phyloP scores from a whole-genome alignment of 2,113 vertebrate species.

The Neodontobutis hainanensis region DNA sequence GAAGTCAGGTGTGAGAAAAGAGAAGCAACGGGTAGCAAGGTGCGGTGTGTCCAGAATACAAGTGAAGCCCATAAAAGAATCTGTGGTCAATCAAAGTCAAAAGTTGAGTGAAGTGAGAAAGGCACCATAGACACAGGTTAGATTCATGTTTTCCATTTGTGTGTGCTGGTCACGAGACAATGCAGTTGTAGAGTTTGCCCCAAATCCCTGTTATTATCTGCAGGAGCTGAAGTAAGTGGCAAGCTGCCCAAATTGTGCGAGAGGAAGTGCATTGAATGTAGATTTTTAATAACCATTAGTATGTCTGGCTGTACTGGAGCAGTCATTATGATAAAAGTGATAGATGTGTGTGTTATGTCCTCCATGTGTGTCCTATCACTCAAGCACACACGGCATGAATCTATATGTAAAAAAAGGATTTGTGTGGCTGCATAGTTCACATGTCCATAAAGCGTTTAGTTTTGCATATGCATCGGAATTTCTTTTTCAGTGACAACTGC shows the following conservation, averaged over 20 bases:
- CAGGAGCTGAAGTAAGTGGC: conserved; percentile 35
- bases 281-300: conserved; percentile 58
- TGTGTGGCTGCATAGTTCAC: conserved; percentile 49
- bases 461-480: conserved; percentile 67
- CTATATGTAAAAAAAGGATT: conserved; percentile 42
- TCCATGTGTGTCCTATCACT: neutral
- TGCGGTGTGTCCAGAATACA: conserved; percentile 33
- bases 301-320: conserved; percentile 31
- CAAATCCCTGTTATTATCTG: conserved; percentile 54
- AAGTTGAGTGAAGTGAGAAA: conserved; percentile 44
- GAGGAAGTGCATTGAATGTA: conserved; percentile 47
- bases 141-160: conserved; percentile 44
- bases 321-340: conserved; percentile 47
- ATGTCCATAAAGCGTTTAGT: conserved; percentile 39
- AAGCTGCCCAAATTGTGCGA: conserved; percentile 40
- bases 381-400: neutral
- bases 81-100: conserved; percentile 46
- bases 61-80: conserved; percentile 39
- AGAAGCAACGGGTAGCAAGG: conserved; percentile 10
- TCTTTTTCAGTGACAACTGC: conserved; percentile 54
- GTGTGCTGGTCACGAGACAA: conserved; percentile 34
- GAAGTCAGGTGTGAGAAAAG: conserved; percentile 21
- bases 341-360: conserved; percentile 9
- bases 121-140: conserved; percentile 22
- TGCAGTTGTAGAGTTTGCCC: conserved; percentile 21